Conservation (phyloP, 1,140 invertebrate species). For the Monomorium pharaonis region DNA sequence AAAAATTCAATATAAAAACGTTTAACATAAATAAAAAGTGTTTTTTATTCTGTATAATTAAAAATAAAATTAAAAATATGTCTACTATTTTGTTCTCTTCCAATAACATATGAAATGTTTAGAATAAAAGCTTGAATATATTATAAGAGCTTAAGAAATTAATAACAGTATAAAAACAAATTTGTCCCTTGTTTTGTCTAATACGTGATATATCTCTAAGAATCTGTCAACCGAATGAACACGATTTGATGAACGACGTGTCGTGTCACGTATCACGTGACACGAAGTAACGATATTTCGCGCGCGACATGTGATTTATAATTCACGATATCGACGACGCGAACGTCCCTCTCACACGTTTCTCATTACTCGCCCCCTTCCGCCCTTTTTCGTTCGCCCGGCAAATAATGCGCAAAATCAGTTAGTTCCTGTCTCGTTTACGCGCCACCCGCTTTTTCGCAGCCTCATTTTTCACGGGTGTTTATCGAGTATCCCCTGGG, state of each 20-base stretch:
- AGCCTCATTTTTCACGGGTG: constrained; percentile 37
- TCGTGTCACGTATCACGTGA: constrained; percentile 50
- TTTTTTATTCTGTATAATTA: neutral
- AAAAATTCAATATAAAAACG: no score
- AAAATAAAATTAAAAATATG: neutral
- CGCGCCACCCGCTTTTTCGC: neutral
- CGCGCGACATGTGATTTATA: constrained; percentile 66
- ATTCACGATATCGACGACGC: constrained; percentile 69
- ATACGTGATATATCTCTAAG: neutral
- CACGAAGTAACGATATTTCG: constrained; percentile 64
- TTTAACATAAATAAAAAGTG: no score
- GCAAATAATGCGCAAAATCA: constrained; percentile 15
- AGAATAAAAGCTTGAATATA: neutral
- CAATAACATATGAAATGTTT: neutral
- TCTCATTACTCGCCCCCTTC: constrained; percentile 60
- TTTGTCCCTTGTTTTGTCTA: neutral
- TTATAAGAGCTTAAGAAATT: no score
- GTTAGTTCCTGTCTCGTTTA: constrained; percentile 32
- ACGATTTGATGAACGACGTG: constrained; percentile 65
- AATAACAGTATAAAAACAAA: neutral
- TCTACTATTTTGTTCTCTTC: neutral
- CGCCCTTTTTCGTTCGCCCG: neutral
- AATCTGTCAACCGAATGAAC: neutral
- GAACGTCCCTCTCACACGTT: constrained; percentile 43
- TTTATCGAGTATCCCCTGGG: constrained; percentile 29